phyloP scores from a whole-genome alignment of 1,140 invertebrate species.

The Anastrepha ludens region DNA sequence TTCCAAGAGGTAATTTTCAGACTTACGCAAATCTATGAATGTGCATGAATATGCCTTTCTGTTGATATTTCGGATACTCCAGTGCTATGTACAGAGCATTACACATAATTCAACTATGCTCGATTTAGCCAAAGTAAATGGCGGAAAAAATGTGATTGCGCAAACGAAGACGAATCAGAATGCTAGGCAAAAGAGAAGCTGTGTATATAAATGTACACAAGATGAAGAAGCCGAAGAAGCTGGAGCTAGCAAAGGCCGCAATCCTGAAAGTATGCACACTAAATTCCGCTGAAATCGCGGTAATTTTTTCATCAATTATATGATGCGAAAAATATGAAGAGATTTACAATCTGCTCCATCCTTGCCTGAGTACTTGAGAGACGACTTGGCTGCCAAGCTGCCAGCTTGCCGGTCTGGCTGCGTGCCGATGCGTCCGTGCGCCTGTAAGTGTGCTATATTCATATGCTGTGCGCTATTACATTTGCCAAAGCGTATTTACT shows the following conservation, averaged over 20 bases:
- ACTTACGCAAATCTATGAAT: neutral
- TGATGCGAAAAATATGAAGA: conserved; percentile 53
- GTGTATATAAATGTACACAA: neutral
- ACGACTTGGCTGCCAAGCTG: neutral
- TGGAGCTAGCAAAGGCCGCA: conserved; percentile 28
- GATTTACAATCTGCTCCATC: conserved; percentile 47
- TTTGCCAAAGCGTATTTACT: conserved; percentile 46
- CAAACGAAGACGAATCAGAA: conserved; percentile 5
- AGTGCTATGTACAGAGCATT: conserved; percentile 36
- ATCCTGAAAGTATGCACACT: conserved; percentile 37
- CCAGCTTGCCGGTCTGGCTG: neutral
- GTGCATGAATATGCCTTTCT: neutral
- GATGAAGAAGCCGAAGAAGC: neutral
- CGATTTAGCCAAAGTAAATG: conserved; percentile 49
- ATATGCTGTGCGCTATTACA: conserved; percentile 36
- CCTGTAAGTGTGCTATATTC: conserved; percentile 26
- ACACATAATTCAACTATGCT: conserved; percentile 50
- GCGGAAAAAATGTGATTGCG: conserved; percentile 24
- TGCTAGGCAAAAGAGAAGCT: neutral
- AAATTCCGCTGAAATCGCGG: conserved; percentile 48
- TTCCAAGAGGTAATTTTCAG: neutral
- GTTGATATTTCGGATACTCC: conserved; percentile 30
- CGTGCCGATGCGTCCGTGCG: neutral
- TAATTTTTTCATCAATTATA: conserved; percentile 54
- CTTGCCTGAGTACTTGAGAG: neutral